Evolutionary conservation across 2,113 vertebrate genomes (phyloP), one percentile per base, ranked within the genome.

Genomic region (Rhinoderma darwinii): DNA sequence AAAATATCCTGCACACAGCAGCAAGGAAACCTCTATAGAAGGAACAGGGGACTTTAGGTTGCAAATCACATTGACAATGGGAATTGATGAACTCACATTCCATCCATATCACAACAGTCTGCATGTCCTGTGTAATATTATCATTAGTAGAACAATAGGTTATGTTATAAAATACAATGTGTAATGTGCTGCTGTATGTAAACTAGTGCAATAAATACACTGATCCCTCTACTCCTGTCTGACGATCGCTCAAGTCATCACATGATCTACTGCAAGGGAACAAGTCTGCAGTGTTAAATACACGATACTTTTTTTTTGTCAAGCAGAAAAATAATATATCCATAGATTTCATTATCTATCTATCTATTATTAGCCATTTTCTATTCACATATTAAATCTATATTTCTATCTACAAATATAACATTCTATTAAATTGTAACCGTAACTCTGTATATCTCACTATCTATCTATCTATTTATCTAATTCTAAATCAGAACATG

Each of bases 201-300:
- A 73, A n/a, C 2, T 27, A 44, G 15, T 41, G 50, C 47, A 35
- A 41, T 82, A 47, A 87, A 80, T 41, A 39, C 20, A 73, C 4
- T n/a, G 20, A 86, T 18, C 18, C 68, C 37, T 22, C 35, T 37
- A 37, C 66, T 89, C 91, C 90, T 91, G 92, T 90, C 90, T n/a
- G 56, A 59, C 25, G 5, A 59, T 68, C 63, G 35, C 63, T 68
- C 30, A 30, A 30, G 27, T 32, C 61, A 68, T 66, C 61, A 66
- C n/a, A 63, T 15, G 11, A 7, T 10, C 59, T 27, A 14, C 59
- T 59, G 7, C 56, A 59, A 59, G 22, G 8, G 56, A 59, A 59
- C 54, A 0, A 27, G n/a, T 27, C 25, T n/a, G 22, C 22, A 25
- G 50, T 51, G 50, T 51, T n/a, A 59, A n/a, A 59, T 59, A n/a